Evolutionary conservation across 1,140 invertebrate species (phyloP).

Genomic region (Drosophila orena): DNA sequence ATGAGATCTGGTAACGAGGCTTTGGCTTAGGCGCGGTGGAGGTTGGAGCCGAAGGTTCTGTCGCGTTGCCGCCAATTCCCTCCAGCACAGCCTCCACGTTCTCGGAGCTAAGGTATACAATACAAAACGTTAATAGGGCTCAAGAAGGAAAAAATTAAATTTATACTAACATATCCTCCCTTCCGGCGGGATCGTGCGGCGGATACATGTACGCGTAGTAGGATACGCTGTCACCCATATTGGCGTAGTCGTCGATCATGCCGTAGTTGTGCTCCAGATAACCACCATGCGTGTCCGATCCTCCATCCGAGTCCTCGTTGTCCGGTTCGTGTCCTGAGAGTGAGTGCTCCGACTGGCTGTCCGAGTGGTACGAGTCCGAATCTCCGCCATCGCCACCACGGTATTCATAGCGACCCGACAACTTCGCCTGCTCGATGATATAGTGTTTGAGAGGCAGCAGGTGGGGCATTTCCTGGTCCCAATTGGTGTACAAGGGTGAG

Average conservation of each 20-base stretch:
- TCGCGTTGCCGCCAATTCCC: constrained; percentile 70
- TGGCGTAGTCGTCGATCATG: constrained; percentile 83
- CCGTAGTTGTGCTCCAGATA: constrained; percentile 87
- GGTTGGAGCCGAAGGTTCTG: constrained; percentile 38
- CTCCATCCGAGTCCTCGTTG: constrained; percentile 88
- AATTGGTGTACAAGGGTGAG: constrained; percentile 90
- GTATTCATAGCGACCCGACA: constrained; percentile 90
- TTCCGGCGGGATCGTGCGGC: constrained; percentile 81
- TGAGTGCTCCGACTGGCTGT: constrained; percentile 86
- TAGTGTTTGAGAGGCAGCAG: constrained; percentile 94
- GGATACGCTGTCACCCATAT: constrained; percentile 86
- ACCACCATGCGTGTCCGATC: constrained; percentile 88
- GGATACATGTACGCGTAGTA: constrained; percentile 87
- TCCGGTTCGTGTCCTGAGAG: constrained; percentile 88
- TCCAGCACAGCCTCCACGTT: constrained; percentile 84
- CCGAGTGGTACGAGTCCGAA: constrained; percentile 89
- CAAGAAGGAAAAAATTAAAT: too few relatives aligned
- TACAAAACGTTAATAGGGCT: neutral
- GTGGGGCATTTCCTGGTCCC: constrained; percentile 90
- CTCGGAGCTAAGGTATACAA: constrained; percentile 58
- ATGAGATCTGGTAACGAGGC: constrained; percentile 78
- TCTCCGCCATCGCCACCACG: constrained; percentile 86
- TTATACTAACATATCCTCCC: constrained; percentile 80
- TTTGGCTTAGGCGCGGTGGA: constrained; percentile 64
- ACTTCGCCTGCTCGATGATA: constrained; percentile 93